These are phyloP conservation scores for Calonectris borealis DNA, from an alignment of 2,113 vertebrate species.

Conservation along the genomic window DNA sequence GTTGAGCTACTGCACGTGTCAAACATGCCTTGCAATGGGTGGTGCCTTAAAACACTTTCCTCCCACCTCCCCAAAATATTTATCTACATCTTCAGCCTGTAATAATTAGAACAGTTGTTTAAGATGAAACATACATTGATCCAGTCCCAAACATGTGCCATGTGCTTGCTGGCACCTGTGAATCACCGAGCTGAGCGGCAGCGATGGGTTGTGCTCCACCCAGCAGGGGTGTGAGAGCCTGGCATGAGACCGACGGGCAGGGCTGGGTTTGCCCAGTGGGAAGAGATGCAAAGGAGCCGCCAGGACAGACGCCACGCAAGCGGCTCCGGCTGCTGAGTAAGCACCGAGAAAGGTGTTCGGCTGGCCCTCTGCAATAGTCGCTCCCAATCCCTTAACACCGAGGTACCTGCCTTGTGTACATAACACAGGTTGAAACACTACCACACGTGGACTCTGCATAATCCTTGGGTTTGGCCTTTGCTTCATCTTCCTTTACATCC, in stretches of 20 bases:
- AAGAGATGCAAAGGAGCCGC: background rate
- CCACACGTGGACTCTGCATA: accelerated
- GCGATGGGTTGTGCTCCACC: background rate
- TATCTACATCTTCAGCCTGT: background rate
- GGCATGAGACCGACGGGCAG: background rate
- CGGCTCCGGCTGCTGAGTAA: background rate
- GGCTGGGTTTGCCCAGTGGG: background rate
- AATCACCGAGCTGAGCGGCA: accelerated
- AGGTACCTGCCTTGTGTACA: accelerated
- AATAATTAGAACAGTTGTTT: background rate
- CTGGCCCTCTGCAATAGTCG: accelerated
- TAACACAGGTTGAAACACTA: background rate
- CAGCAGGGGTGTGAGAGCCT: background rate
- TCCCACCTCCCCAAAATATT: background rate
- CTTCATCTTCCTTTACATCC: background rate
- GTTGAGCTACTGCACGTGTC: background rate
- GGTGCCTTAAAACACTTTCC: background rate
- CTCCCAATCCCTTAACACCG: background rate
- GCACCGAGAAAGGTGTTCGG: accelerated
- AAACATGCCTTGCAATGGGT: background rate
- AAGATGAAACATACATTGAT: background rate
- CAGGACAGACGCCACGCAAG: background rate
- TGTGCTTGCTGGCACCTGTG: background rate
- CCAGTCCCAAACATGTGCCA: background rate
- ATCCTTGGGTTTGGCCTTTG: background rate